Evolutionary conservation across 2,113 vertebrate genomes (phyloP).

Genomic region (Morphnarchus princeps): DNA sequence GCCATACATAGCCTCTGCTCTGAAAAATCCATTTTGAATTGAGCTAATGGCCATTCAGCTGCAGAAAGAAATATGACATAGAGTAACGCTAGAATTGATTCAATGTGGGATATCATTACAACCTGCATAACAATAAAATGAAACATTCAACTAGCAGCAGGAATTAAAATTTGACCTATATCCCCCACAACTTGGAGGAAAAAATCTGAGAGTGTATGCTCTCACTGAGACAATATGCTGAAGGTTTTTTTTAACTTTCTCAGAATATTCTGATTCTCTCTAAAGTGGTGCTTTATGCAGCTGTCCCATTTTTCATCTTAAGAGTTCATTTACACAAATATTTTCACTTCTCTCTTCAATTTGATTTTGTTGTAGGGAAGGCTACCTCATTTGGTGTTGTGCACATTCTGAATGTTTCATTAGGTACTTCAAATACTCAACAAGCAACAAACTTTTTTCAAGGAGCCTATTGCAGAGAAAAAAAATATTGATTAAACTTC

Average conservation of each 20-base stretch:
- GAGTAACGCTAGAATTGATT: not conserved
- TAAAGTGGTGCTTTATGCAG: not conserved
- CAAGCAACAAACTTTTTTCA: not conserved
- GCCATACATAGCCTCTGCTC: not conserved
- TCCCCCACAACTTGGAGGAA: not conserved
- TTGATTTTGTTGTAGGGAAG: not conserved
- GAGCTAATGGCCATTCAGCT: not conserved
- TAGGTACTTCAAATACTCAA: not conserved
- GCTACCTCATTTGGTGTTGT: not conserved
- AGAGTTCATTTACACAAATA: not conserved
- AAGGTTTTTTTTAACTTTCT: not conserved
- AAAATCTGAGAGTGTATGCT: fast-evolving
- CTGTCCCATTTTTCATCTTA: not conserved
- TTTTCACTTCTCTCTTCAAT: not conserved
- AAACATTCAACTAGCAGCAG: not conserved
- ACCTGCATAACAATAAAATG: not conserved
- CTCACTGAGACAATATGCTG: not conserved
- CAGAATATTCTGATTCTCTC: not conserved
- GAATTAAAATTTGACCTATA: not conserved
- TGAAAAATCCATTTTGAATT: slow-evolving; percentile 17
- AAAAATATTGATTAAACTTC: not conserved
- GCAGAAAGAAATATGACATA: not conserved
- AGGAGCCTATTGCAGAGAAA: not conserved
- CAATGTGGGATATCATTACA: not conserved
- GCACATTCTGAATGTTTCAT: not conserved